Conservation (phyloP, 2,888 invertebrate species). For the Notodonta ziczac region DNA sequence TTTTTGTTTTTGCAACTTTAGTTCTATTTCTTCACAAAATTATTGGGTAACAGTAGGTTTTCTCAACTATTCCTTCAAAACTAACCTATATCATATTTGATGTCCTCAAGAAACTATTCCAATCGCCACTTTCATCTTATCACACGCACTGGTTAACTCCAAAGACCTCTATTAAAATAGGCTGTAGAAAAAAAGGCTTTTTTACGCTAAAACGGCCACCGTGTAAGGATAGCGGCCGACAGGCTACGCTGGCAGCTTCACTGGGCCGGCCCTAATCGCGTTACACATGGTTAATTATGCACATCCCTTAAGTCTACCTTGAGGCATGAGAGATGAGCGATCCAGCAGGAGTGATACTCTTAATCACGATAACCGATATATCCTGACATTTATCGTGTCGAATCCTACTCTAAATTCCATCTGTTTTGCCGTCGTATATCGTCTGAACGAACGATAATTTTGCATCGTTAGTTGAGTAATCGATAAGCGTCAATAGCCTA, state of each 20-base stretch:
- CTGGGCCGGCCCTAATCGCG: constrained; percentile 62
- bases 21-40: no score
- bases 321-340: constrained; percentile 14
- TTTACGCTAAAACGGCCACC: constrained; percentile 41
- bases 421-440: no score
- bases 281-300: constrained; percentile 77
- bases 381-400: no score
- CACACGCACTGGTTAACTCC: constrained; percentile 20
- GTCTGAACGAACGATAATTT: no score
- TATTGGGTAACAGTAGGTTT: no score
- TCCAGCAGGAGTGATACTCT: no score
- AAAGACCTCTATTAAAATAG: constrained; percentile 46
- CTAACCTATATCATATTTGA: background rate
- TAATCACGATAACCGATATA: no score
- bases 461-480: no score
- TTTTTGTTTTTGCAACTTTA: no score
- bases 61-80: no score
- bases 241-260: constrained; percentile 49
- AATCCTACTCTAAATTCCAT: no score
- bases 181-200: constrained; percentile 42
- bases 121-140: constrained; percentile 21
- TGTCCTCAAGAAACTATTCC: background rate
- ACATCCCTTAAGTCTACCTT: constrained; percentile 54
- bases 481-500: no score
- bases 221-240: constrained; percentile 47